Evolutionary conservation across 2,888 invertebrate genomes (phyloP).

Genomic region (Eudiplozoon nipponicum): DNA sequence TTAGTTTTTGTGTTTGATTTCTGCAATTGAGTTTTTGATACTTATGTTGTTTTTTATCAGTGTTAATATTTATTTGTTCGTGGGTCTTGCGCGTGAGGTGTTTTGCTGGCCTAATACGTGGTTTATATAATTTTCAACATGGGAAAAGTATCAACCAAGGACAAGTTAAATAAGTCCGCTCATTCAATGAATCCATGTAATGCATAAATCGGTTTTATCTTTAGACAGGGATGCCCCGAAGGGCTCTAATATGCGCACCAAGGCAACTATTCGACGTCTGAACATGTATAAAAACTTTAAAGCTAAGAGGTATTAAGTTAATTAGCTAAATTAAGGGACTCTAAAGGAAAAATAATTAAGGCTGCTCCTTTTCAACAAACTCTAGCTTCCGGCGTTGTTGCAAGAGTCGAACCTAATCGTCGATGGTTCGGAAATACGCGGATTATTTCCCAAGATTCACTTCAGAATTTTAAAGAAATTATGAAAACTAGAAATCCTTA

Average conservation of each 20-base stretch:
- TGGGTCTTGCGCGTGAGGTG: no score
- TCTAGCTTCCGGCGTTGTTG: constrained; percentile 52
- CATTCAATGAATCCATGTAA: constrained; percentile 2
- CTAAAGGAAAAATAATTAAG: constrained; percentile 48
- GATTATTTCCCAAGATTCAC: constrained; percentile 50
- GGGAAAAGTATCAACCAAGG: not conserved
- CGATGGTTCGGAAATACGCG: constrained; percentile 92
- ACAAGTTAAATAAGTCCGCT: not conserved
- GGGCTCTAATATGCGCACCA: constrained; percentile 36
- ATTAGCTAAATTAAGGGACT: constrained; percentile 31
- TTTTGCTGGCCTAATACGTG: no score
- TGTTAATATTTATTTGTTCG: no score
- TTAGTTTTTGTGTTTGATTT: no score
- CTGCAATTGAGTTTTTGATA: no score
- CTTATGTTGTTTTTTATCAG: no score
- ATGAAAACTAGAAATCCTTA: constrained; percentile 78
- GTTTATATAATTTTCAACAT: constrained; percentile 1
- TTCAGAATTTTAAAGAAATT: constrained; percentile 44
- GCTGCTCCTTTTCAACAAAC: constrained; percentile 79
- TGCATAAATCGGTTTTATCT: not conserved
- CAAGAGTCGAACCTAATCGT: constrained; percentile 76
- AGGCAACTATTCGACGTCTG: constrained; percentile 65
- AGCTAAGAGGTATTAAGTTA: constrained; percentile 38
- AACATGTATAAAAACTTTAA: constrained; percentile 95
- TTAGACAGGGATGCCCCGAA: constrained; percentile 1